These are phyloP conservation scores for Hoplostethus atlanticus DNA, from an alignment of 2,797 vertebrate species.

Conservation along the genomic window DNA sequence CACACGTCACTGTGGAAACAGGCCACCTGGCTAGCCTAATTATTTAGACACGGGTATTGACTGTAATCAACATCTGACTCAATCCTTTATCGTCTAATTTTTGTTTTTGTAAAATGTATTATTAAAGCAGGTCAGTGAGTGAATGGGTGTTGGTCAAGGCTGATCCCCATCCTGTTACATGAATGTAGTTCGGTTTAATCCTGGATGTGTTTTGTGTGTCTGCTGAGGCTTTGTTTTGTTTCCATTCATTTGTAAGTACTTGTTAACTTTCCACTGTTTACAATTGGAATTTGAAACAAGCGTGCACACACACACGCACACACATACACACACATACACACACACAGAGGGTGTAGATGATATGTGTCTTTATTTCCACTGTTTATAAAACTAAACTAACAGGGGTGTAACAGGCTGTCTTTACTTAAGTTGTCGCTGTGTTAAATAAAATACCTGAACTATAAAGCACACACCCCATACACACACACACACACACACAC, in stretches of 20 bases:
- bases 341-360: background rate
- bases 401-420: constrained; percentile 19
- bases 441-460: constrained; percentile 8
- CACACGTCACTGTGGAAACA: constrained; percentile 2
- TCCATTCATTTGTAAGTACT: background rate
- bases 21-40: background rate
- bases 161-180: background rate
- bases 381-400: constrained; percentile 27
- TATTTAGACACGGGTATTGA: constrained; percentile 18
- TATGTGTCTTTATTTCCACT: background rate
- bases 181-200: constrained; percentile 8
- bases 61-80: constrained; percentile 7
- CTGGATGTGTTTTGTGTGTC: background rate
- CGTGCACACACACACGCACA: background rate
- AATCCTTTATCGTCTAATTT: too few species aligned
- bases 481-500: background rate
- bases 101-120: background rate
- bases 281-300: constrained; percentile 1
- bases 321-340: background rate
- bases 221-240: constrained; percentile 9
- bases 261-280: constrained; percentile 42
- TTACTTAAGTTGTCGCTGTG: constrained; percentile 2
- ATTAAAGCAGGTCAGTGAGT: background rate
- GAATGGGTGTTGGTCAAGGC: too few species aligned
- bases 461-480: background rate